A percentile compares a stretch with the other conserved stretches of the same genome.
Conservation (phyloP, 2,113 vertebrate genomes). For the Elanus axillaris region DNA sequence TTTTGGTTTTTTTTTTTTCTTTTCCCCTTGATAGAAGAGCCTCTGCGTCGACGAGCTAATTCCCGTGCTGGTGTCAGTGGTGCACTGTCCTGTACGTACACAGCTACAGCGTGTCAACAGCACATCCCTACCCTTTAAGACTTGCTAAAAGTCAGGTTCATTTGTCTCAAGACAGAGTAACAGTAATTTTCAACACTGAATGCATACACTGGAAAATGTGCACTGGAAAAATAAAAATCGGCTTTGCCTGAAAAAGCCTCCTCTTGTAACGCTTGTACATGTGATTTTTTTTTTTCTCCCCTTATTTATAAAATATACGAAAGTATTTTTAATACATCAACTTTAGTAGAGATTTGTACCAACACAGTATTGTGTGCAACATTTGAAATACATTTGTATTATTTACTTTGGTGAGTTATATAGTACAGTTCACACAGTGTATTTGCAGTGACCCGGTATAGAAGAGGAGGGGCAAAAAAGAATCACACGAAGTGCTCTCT, state of each 20-base stretch:
- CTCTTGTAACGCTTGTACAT: conserved; percentile 17
- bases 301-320: conserved; percentile 56
- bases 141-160: background rate
- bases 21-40: background rate
- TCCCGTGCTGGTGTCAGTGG: background rate
- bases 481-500: background rate
- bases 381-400: background rate
- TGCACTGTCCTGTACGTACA: background rate
- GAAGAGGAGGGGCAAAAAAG: background rate
- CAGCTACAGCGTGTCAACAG: background rate
- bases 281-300: conserved; percentile 21
- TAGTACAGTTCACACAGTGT: background rate
- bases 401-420: background rate
- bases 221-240: background rate
- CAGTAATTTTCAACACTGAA: background rate
- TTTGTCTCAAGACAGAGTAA: background rate
- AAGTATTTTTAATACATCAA: conserved; percentile 67
- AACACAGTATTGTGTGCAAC: background rate
- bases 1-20: background rate
- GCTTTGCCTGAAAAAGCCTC: conserved; percentile 26
- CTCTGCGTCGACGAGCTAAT: rapidly evolving
- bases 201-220: background rate
- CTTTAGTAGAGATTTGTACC: conserved; percentile 67
- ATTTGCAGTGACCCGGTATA: background rate
- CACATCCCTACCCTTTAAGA: background rate